Base-by-base conservation (phyloP, 2,113 vertebrate species). In the Emydocephalus ijimae region DNA sequence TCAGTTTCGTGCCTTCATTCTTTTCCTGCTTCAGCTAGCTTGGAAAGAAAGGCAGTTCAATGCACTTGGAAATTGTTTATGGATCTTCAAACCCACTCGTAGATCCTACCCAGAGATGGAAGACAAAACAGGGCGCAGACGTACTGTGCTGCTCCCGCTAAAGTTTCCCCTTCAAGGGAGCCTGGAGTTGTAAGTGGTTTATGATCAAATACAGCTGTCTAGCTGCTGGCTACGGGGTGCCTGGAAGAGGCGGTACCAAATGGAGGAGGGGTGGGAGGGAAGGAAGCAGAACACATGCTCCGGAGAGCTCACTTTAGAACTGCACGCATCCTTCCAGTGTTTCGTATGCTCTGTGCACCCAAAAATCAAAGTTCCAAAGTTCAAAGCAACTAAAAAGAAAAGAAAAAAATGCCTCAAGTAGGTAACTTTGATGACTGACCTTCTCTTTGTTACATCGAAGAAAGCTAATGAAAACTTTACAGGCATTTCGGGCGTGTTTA, bases 171-270 rank as follows among this genome's bases (percentile, higher is more conserved):
- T 95, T 94, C 93, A 88, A 96, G 93, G 74, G 43, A 95, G 96
- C 93, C 96, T 94, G 94, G 96, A 98, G 96, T 97, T 97, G 94
- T 95, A 96, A 98, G 97, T 96, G 97, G 95, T 96, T 96, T 97
- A 97, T 98, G 98, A 97, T 97, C 97, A 97, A 97, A 97, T 95
- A 95, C 98, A 98, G 97, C 98, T 98, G 97, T 98, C 97, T 97
- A 89, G 96, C 97, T 97, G 96, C 96, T 96, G 97, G 96, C 97
- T 95, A 95, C 94, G 95, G 96, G 54, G 95, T 91, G 96, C 95
- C 95, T 96, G 94, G 96, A 95, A 97, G 95, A 94, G 98, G 98
- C 95, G 97, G 97, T 94, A 95, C 96, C 93, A 94, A 94, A 61
- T 74, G 85, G 92, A 92, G 95, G 94, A 74, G 89, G 92, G 74